phyloP scores from a whole-genome alignment of 2,113 vertebrate genomes.

The Heliornis fulica region DNA sequence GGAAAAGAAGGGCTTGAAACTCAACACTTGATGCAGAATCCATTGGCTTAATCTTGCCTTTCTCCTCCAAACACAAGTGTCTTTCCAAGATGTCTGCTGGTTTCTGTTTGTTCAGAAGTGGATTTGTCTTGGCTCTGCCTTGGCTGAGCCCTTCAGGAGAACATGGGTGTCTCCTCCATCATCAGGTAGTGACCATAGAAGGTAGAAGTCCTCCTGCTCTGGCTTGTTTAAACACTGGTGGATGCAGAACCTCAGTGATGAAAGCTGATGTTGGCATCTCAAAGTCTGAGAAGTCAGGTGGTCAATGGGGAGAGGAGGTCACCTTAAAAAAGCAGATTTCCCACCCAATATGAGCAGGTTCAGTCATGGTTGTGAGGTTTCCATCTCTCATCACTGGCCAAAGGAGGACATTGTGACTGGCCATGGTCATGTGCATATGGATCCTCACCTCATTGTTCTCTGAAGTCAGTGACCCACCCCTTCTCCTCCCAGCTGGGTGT shows the following conservation, averaged over 20 bases:
- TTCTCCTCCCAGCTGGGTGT: not conserved
- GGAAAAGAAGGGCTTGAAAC: not conserved
- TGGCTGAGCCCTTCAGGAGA: not conserved
- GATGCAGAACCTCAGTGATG: not conserved
- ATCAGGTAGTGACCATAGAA: not conserved
- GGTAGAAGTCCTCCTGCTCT: not conserved
- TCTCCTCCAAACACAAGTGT: not conserved
- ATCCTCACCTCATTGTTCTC: not conserved
- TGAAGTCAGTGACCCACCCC: too few relatives aligned
- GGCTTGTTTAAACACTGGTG: not conserved
- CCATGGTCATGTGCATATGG: fast-evolving
- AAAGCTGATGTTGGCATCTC: not conserved
- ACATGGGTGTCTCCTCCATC: not conserved
- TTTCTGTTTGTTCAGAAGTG: not conserved
- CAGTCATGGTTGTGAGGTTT: not conserved
- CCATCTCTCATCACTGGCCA: not conserved
- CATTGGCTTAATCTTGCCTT: not conserved
- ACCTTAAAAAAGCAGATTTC: not conserved
- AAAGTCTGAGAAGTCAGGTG: not conserved
- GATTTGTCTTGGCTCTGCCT: not conserved
- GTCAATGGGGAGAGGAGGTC: not conserved
- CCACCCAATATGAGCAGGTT: not conserved
- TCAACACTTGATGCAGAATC: not conserved
- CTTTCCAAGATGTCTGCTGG: not conserved
- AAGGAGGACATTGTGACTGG: not conserved